Conservation (phyloP, 23 tunicate genomes). For the Styela plicata region DNA sequence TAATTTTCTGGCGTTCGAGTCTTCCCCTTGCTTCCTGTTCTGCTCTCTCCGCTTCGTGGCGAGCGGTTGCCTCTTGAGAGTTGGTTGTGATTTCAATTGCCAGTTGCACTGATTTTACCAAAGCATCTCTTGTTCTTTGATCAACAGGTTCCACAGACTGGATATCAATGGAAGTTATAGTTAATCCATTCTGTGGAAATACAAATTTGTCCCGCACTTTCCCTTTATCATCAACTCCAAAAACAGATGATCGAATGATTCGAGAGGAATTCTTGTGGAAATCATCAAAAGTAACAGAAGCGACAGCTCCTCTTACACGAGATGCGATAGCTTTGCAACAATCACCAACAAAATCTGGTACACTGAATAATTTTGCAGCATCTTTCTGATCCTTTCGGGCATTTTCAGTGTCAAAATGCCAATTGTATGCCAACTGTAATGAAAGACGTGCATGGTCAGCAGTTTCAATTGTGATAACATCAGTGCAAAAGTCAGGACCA, state of each 20-base stretch:
- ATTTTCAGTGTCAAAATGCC: conserved; percentile 78
- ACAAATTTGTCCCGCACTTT: conserved; percentile 80
- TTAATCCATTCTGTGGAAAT: conserved; percentile 75
- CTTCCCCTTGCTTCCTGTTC: conserved; percentile 95
- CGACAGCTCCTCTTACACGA: conserved; percentile 92
- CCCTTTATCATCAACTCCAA: conserved; percentile 78
- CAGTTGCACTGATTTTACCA: conserved; percentile 92
- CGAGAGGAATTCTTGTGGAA: conserved; percentile 96
- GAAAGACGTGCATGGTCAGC: conserved; percentile 95
- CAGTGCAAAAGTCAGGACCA: conserved; percentile 99
- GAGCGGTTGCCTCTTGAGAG: conserved; percentile 96
- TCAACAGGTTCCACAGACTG: conserved; percentile 99
- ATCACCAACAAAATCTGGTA: conserved; percentile 97
- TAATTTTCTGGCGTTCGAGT: conserved; percentile 89
- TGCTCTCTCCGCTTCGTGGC: conserved; percentile 86
- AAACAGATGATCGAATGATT: conserved; percentile 92
- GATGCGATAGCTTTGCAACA: conserved; percentile 97
- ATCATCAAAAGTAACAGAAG: conserved; percentile 92
- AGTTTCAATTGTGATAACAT: conserved; percentile 88
- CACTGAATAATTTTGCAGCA: conserved; percentile 86
- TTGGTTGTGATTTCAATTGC: conserved; percentile 98
- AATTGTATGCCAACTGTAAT: conserved; percentile 89
- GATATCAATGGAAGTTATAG: conserved; percentile 89
- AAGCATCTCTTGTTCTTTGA: conserved; percentile 89
- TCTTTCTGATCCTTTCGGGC: conserved; percentile 57